Evolutionary conservation across 2,888 invertebrate genomes (phyloP).

Genomic region (Horisme vitalbata): DNA sequence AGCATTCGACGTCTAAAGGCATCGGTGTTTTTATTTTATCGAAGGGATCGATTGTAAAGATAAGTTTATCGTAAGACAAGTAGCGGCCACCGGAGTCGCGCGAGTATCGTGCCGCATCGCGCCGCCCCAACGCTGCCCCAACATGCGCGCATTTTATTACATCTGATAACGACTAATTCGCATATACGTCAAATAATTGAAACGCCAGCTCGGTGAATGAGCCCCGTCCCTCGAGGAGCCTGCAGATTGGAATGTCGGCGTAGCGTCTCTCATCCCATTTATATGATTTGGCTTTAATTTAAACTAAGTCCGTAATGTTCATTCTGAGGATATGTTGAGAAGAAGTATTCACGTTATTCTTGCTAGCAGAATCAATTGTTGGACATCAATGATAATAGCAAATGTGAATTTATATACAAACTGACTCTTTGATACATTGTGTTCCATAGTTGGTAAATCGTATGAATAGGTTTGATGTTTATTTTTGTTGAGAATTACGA

Average conservation of each 20-base stretch:
- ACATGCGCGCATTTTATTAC: slow-evolving; percentile 74
- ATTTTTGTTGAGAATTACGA: slow-evolving; percentile 39
- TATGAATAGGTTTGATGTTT: slow-evolving; percentile 38
- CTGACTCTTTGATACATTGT: slow-evolving; percentile 35
- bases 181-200: slow-evolving; percentile 75
- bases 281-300: slow-evolving; percentile 42
- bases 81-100: slow-evolving; percentile 75
- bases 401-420: slow-evolving; percentile 38
- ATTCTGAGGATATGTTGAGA: slow-evolving; percentile 37
- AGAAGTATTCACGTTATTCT: slow-evolving; percentile 34
- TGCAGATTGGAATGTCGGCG: slow-evolving; percentile 48
- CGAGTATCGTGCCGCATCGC: slow-evolving; percentile 44
- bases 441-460: slow-evolving; percentile 31
- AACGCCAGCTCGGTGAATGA: slow-evolving; percentile 45
- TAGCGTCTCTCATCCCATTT: slow-evolving; percentile 47
- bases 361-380: slow-evolving; percentile 27
- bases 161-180: slow-evolving; percentile 77
- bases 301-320: slow-evolving; percentile 33
- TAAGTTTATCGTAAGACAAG: slow-evolving; percentile 81
- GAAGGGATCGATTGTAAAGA: slow-evolving; percentile 79
- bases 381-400: slow-evolving; percentile 33
- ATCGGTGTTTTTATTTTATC: slow-evolving; percentile 74
- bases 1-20: slow-evolving; percentile 65
- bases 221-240: slow-evolving; percentile 36
- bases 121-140: slow-evolving; percentile 46